Base-by-base conservation (phyloP, 2,888 invertebrate species). In the Mylabris sibirica region DNA sequence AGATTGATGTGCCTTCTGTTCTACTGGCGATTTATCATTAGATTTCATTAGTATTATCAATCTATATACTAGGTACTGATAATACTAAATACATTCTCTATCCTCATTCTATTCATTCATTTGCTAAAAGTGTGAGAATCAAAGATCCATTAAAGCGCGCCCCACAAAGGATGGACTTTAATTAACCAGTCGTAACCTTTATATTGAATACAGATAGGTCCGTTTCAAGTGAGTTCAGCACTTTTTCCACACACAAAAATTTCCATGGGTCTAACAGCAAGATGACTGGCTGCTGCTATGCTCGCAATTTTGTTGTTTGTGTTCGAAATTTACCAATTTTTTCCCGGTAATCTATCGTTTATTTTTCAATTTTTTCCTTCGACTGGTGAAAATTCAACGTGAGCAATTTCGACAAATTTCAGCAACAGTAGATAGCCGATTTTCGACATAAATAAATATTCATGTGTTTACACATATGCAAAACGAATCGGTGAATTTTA, bases 1-100 rank as follows among this genome's bases (percentile, higher is more conserved):
- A 68, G 74, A 76, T 72, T 75, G 75, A 76, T 75, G 70, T 71
- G 72, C 73, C 74, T 75, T 77, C 63, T 72, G 68, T 66, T 64
- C 64, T 35, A 49, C 66, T 62, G 66, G 74, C 71, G 74, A 75
- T 76, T 74, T 74, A 76, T 75, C 76, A 76, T 70, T 64, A 69
- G 65, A 72, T 71, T 76, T 76, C 74, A 74, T 75, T 76, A 76
- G 70, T 72, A 72, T 73, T 70, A 74, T 76, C 75, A 65, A 69
- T 66, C 72, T 70, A 70, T 76, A 30, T 8, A 74, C 74, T 75
- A 75, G 70, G 9, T 38, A 44, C 4, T 74, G 72, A 76, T 76
- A 76, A 74, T 62, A 41, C 44, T 41, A 22, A 41, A 60, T 34
- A 35, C n/a, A 35, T 38, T 8, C 49, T 49, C 49, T 20, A 49